Percentiles rank a stretch among this genome's conserved stretches.
Conservation (phyloP, 1,140 invertebrate genomes). For the Atta texana region DNA sequence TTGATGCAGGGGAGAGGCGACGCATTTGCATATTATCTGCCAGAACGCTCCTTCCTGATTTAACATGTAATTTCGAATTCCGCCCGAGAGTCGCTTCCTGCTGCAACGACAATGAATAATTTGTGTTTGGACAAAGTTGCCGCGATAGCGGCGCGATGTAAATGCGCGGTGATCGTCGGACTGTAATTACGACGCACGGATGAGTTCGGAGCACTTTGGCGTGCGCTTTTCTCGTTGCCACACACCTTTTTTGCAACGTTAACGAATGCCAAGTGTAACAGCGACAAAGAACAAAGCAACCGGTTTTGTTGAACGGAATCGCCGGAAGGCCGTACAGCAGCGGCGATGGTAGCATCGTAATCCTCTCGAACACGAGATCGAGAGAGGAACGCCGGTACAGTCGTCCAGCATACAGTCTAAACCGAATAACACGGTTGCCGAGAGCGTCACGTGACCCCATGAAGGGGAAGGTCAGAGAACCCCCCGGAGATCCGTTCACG, state of each 20-base stretch:
- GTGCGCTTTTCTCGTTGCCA: neutral
- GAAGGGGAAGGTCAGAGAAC: constrained; percentile 77
- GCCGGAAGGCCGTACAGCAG: constrained; percentile 3
- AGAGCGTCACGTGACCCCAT: constrained; percentile 65
- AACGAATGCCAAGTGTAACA: constrained; percentile 42
- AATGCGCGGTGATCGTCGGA: constrained; percentile 46
- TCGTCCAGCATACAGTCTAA: constrained; percentile 18
- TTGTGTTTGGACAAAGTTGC: constrained; percentile 60
- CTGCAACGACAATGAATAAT: constrained; percentile 66
- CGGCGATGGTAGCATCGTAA: constrained; percentile 42
- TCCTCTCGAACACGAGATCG: constrained; percentile 57
- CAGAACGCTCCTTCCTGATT: constrained; percentile 61
- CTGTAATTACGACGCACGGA: constrained; percentile 34
- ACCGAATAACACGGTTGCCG: constrained; percentile 52
- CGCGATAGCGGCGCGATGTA: constrained; percentile 55
- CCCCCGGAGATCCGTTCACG: constrained; percentile 70
- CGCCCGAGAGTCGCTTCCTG: constrained; percentile 46
- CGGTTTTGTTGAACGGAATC: constrained; percentile 36
- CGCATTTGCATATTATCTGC: constrained; percentile 59
- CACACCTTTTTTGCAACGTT: constrained; percentile 56
- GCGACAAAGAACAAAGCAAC: constrained; percentile 21
- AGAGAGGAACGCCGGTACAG: constrained; percentile 14
- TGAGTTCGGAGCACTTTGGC: neutral
- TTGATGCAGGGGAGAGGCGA: constrained; percentile 28
- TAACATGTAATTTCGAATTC: constrained; percentile 65